These are phyloP conservation scores for Phylloscopus trochilus DNA, from an alignment of 2,113 vertebrate genomes.

Conservation along the genomic window DNA sequence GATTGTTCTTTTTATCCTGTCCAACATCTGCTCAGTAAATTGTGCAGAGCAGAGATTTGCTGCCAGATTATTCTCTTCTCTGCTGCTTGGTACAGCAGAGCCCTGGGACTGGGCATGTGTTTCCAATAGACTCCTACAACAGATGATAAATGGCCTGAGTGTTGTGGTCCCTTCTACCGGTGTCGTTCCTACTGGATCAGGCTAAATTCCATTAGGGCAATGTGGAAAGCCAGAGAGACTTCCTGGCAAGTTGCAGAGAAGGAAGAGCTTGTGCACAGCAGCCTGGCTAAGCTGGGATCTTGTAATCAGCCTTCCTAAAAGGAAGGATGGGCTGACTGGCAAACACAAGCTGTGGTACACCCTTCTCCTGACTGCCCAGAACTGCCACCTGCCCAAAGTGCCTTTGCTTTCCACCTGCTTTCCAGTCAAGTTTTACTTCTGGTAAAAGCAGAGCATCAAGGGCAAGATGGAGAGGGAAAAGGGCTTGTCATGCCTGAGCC, in stretches of 20 bases:
- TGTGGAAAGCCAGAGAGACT: background rate
- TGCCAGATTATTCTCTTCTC: background rate
- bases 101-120: background rate
- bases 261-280: background rate
- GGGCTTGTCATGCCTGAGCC: background rate
- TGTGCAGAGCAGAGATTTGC: background rate
- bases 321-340: background rate
- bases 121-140: background rate
- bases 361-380: background rate
- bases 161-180: background rate
- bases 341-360: background rate
- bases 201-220: background rate
- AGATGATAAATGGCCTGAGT: background rate
- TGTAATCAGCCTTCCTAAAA: background rate
- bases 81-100: background rate
- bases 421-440: background rate
- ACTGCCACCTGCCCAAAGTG: background rate
- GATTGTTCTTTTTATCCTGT: background rate
- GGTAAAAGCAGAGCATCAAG: background rate
- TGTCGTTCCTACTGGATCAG: background rate
- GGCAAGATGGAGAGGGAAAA: background rate
- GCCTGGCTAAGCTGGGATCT: background rate
- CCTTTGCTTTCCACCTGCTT: background rate
- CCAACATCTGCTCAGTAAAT: background rate
- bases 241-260: background rate